Conservation (phyloP, 2,888 invertebrate genomes). For the Melanchra persicariae region DNA sequence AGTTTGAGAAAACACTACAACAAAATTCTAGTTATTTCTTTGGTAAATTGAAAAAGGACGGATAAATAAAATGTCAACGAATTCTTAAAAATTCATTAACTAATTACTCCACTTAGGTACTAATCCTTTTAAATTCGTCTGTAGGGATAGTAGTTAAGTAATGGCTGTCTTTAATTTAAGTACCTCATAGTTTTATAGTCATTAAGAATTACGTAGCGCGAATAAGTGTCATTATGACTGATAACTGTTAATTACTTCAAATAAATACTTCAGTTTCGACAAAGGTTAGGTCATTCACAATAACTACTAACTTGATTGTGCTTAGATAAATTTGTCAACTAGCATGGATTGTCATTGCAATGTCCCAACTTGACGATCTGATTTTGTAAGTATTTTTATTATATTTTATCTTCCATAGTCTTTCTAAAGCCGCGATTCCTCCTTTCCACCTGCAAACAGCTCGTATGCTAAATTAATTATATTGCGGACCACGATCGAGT, state of each 20-base stretch:
- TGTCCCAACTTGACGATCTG: constrained; percentile 45
- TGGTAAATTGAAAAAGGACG: no score
- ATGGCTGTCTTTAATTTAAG: background rate
- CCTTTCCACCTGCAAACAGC: no score
- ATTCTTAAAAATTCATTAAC: constrained; percentile 14
- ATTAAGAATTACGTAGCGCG: background rate
- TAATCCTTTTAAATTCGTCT: constrained; percentile 9
- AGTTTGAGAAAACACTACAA: no score
- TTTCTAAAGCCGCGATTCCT: no score
- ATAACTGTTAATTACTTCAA: constrained; percentile 20
- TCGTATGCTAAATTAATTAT: no score
- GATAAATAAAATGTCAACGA: background rate
- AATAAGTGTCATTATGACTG: constrained; percentile 19
- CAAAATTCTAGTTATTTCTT: no score
- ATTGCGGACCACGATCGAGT: no score
- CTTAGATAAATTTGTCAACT: background rate
- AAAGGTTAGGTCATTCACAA: constrained; percentile 10
- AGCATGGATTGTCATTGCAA: constrained; percentile 28
- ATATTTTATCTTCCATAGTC: background rate
- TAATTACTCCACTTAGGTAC: constrained; percentile 33
- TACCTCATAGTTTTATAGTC: background rate
- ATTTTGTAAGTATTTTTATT: constrained; percentile 54
- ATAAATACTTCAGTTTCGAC: constrained; percentile 22
- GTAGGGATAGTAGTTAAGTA: constrained; percentile 22
- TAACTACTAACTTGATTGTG: background rate